Base-by-base conservation (phyloP, 2,888 invertebrate species). In the Osmoderma eremita region DNA sequence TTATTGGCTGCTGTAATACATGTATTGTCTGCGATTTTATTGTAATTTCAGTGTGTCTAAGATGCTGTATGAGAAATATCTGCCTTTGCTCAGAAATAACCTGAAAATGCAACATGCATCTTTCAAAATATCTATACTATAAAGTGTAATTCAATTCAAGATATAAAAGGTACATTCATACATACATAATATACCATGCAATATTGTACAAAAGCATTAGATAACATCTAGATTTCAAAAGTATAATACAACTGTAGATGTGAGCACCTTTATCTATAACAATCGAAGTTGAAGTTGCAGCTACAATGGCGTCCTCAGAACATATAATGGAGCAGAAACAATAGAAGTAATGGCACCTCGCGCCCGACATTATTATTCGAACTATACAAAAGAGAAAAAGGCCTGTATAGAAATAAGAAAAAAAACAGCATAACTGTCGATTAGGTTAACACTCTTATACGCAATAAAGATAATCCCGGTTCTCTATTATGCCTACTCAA, bases 261-360 rank as follows among this genome's bases (percentile, higher is more conserved):
- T 41, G 41, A 56, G 13, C 30, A 22, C 18, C 41, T n/a, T 51
- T 62, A 61, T 66, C 62, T 42, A 30, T 24, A 17, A 61, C 36
- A 30, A 30, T 30, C 30, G 45, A 50, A 66, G 51, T 66, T 51
- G 38, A 62, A 38, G 30, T 62, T 61, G 39, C 62, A 51, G 41
- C 30, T 58, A 66, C 61, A 66, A 66, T 66, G 61, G 66, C 62
- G 66, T 30, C 61, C 61, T 24, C 61, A 51, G 42, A 62, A 24
- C 51, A 39, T 51, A 62, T 62, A 66, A 51, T 66, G 45, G 62
- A 53, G 36, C 42, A 62, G 66, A 50, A 66, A 66, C 66, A 66
- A 66, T 64, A 24, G 64, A 42, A 53, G 53, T 64, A 64, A 64
- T 66, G 42, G 53, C 50, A 66, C 61, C 50, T 41, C 39, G 24